Percentiles rank a stretch among this genome's conserved stretches.
Evolutionary conservation across 2,888 invertebrate species (phyloP).

Genomic region (Chydorus sphaericus): DNA sequence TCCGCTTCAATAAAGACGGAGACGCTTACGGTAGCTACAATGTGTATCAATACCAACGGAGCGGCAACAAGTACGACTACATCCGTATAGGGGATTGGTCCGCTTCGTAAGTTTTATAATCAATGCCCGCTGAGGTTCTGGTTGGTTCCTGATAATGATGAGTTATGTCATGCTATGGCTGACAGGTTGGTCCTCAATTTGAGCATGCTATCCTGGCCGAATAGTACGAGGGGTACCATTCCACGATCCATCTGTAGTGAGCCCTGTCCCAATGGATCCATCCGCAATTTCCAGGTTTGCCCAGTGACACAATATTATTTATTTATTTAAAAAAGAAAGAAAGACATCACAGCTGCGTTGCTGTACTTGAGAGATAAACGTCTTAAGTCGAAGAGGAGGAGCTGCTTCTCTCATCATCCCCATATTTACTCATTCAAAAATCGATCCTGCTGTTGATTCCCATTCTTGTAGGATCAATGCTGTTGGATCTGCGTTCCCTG

Average conservation of each 20-base stretch:
- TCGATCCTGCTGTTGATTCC: not conserved
- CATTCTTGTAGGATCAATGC: slow-evolving; percentile 38
- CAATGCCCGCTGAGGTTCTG: not conserved
- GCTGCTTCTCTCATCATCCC: no score
- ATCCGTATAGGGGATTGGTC: slow-evolving; percentile 42
- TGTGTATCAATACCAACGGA: slow-evolving; percentile 48
- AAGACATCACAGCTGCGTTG: not conserved
- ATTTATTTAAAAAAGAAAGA: not conserved
- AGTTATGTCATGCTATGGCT: not conserved
- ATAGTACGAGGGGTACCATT: slow-evolving; percentile 19
- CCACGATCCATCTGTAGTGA: slow-evolving; percentile 44
- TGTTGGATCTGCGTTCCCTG: slow-evolving; percentile 57
- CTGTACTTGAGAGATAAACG: not conserved
- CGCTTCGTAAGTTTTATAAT: slow-evolving; percentile 33
- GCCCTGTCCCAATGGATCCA: slow-evolving; percentile 42
- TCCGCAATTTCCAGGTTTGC: slow-evolving; percentile 39
- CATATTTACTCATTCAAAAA: not conserved
- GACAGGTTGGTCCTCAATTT: slow-evolving; percentile 33
- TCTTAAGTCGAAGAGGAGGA: not conserved
- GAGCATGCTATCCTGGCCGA: slow-evolving; percentile 34
- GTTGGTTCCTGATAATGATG: not conserved
- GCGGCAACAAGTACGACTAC: slow-evolving; percentile 40
- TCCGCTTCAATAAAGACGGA: slow-evolving; percentile 47
- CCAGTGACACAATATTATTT: not conserved
- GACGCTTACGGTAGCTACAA: slow-evolving; percentile 53